Evolutionary conservation across 2,888 invertebrate genomes (phyloP), one percentile per base, ranked within the genome.

Genomic region (Nowickia ferox): DNA sequence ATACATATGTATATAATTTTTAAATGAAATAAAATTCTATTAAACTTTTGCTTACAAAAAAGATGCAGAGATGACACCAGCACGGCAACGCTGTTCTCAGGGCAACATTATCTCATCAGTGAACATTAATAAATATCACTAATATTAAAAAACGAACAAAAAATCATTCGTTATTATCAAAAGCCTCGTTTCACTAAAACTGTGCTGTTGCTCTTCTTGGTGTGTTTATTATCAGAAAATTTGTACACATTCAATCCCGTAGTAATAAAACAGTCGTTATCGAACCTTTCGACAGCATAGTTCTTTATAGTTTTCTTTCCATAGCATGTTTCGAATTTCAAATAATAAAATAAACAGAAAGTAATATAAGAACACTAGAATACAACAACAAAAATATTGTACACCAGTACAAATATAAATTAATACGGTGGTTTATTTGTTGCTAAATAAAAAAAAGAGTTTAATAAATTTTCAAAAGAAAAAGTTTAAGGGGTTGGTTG

Each of bases 231-330:
- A 72, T 72, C 59, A 76, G 40, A 55, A 71, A 63, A 78, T 72
- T 83, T 53, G 59, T 76, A 40, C 77, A 68, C 77, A 59, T 55
- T 79, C 63, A 71, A 53, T 72, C 53, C 11, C 53, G 77, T 55
- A 79, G 59, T 72, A 65, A 53, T 53, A 78, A 46, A 65, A 61
- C 78, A 86, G 86, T 86, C 72, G 79, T 80, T 86, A 86, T 86
- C 83, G 77, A 80, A 79, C 76, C 79, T n/a, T 15, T 79, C 66
- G 55, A 46, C 66, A 66, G 63, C 19, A 68, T 68, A 71, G 79
- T 80, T 83, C 55, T 53, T 13, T 59, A 48, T 17, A 51, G n/a
- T 53, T 15, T 53, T n/a, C n/a, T 61, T 51, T 57, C 5, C 17
- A 17, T 57, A 61, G 13, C 17, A 51, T 75, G 69, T 55, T 51